Base-by-base conservation (phyloP, 37 sponge, comb jelly and placozoan genomes). In the Dysidea cf. avara region DNA sequence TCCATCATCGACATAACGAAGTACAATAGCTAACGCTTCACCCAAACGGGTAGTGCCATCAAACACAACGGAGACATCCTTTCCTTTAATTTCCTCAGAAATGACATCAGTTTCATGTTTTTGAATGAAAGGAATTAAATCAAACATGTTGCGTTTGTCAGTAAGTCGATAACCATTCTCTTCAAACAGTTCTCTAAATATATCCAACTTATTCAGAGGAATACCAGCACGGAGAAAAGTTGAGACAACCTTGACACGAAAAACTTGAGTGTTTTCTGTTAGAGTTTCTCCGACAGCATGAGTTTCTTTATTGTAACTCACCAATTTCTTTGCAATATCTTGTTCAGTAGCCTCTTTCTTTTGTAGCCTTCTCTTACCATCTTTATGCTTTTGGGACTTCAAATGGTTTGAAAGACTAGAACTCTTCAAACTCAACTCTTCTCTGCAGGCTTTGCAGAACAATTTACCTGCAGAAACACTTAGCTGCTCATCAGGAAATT, bases 11-110 rank as follows among this genome's bases (percentile, higher is more conserved):
- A 79, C 70, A 47, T 33, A 79, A 20, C 52, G 70, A 25, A 79
- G 6, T 12, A 79, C 32, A 5, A 79, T 43, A 58, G 80, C 80
- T n/a, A 79, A 25, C 12, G 80, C 80, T n/a, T n/a, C n/a, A n/a
- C n/a, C n/a, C n/a, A n/a, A n/a, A n/a, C n/a, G n/a, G n/a, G n/a
- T n/a, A n/a, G n/a, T n/a, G n/a, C n/a, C n/a, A n/a, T n/a, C n/a
- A n/a, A n/a, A n/a, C n/a, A n/a, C n/a, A n/a, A n/a, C n/a, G n/a
- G n/a, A n/a, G n/a, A n/a, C n/a, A n/a, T n/a, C n/a, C n/a, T n/a
- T n/a, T n/a, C n/a, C n/a, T n/a, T n/a, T n/a, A n/a, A n/a, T n/a
- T n/a, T n/a, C n/a, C n/a, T n/a, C n/a, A n/a, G n/a, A n/a, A n/a
- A n/a, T n/a, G n/a, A n/a, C n/a, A n/a, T n/a, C n/a, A n/a, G n/a